Conservation (phyloP, 2,888 invertebrate species). For the Heliconius erato region DNA sequence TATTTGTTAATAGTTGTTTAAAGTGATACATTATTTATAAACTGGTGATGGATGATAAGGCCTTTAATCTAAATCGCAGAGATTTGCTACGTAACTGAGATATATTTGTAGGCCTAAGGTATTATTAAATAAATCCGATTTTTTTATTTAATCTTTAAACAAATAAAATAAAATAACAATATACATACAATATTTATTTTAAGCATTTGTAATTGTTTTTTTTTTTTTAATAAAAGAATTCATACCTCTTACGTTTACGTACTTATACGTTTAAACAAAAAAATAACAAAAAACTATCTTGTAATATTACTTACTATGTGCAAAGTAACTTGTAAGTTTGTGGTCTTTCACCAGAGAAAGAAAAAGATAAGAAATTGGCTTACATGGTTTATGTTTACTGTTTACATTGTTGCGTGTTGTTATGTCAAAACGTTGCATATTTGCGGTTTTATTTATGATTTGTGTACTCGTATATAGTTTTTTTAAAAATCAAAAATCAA, state of each 20-base stretch:
- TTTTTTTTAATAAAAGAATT: too few species aligned
- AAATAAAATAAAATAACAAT: too few species aligned
- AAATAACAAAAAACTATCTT: too few species aligned
- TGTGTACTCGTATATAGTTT: neutral
- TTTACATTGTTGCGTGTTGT: constrained; percentile 28
- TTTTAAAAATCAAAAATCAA: too few species aligned
- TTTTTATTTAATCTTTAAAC: neutral
- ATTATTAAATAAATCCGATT: neutral
- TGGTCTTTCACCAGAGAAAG: neutral
- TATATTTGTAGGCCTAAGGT: neutral
- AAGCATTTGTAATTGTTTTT: too few species aligned
- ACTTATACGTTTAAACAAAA: neutral
- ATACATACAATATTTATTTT: too few species aligned
- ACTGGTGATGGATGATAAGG: constrained; percentile 8
- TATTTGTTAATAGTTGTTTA: constrained; percentile 19
- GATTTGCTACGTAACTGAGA: neutral
- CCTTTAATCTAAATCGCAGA: too few species aligned
- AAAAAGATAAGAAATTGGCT: constrained; percentile 39
- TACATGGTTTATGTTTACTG: constrained; percentile 36
- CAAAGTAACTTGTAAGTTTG: neutral
- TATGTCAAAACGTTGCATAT: constrained; percentile 33
- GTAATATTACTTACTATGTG: neutral
- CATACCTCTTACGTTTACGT: neutral
- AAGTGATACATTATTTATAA: constrained; percentile 25
- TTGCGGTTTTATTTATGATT: too few species aligned